Evolutionary conservation across 2,113 vertebrate genomes (phyloP).

Genomic region (Antechinus flavipes): DNA sequence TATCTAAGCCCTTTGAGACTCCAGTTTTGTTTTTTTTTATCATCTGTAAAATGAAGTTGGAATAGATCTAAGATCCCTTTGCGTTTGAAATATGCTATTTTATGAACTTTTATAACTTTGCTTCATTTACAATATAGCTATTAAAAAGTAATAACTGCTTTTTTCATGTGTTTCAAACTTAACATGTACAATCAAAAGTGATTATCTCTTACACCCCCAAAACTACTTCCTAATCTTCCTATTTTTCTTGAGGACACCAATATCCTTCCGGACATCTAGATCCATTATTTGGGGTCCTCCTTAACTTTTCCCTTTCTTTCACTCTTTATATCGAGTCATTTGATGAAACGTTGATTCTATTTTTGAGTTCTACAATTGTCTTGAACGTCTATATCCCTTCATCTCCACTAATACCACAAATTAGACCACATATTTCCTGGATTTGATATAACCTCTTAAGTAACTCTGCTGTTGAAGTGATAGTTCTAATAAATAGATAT

Average conservation of each 20-base stretch:
- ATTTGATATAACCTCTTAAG: not conserved
- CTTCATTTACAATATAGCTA: not conserved
- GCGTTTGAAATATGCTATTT: too few species aligned
- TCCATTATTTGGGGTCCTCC: not conserved
- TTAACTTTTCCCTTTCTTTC: not conserved
- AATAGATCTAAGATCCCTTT: not conserved
- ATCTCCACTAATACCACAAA: not conserved
- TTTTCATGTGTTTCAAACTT: not conserved
- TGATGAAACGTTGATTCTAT: not conserved
- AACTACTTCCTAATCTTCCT: not conserved
- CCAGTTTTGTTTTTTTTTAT: not conserved
- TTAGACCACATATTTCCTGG: not conserved
- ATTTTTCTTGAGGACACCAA: not conserved
- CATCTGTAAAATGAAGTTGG: constrained; percentile 23
- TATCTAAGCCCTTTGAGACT: constrained; percentile 30
- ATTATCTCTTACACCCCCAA: not conserved
- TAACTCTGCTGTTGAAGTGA: not conserved
- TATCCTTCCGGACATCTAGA: not conserved
- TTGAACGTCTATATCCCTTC: not conserved
- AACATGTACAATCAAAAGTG: not conserved
- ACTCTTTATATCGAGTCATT: not conserved
- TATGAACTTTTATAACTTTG: not conserved
- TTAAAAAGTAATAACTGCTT: not conserved
- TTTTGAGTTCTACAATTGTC: not conserved
- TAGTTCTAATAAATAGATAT: not conserved